Conservation (phyloP, 2,888 invertebrate genomes). For the Nomada hirtipes region DNA sequence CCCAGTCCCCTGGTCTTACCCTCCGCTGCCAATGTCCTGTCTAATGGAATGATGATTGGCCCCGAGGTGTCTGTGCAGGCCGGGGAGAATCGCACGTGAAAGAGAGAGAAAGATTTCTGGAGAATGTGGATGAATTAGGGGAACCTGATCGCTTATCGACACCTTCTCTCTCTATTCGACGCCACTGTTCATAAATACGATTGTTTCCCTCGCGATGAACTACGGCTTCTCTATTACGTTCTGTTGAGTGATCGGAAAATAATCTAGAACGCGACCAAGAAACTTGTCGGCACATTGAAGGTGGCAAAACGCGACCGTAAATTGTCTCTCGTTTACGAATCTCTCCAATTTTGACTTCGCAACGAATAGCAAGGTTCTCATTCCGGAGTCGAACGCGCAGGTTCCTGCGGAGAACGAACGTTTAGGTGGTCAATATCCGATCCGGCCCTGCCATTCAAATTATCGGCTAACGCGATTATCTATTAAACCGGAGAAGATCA, state of each 20-base stretch:
- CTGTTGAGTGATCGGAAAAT: neutral
- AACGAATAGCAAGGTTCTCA: neutral
- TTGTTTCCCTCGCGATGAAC: no score
- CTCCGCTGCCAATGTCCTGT: constrained; percentile 58
- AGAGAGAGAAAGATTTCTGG: neutral
- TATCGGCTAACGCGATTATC: constrained; percentile 53
- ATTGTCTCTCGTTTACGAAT: no score
- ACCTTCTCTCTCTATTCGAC: neutral
- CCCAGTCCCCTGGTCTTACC: constrained; percentile 77
- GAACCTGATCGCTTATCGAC: neutral
- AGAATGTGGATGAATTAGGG: neutral
- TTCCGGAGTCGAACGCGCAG: neutral
- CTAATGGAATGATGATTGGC: constrained; percentile 66
- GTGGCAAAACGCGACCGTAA: no score
- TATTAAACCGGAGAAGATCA: constrained; percentile 64
- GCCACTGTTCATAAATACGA: no score
- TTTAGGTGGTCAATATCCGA: constrained; percentile 40
- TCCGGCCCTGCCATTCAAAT: constrained; percentile 39
- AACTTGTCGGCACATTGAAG: no score
- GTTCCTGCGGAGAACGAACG: constrained; percentile 11
- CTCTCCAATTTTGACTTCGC: no score
- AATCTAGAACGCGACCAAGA: no score
- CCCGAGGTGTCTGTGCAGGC: constrained; percentile 76
- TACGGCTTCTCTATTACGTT: no score
- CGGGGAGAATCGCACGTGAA: constrained; percentile 77